Percentiles rank a stretch among this genome's conserved stretches.
Evolutionary conservation across 2,113 vertebrate genomes (phyloP).

Genomic region (Pygoscelis adeliae): DNA sequence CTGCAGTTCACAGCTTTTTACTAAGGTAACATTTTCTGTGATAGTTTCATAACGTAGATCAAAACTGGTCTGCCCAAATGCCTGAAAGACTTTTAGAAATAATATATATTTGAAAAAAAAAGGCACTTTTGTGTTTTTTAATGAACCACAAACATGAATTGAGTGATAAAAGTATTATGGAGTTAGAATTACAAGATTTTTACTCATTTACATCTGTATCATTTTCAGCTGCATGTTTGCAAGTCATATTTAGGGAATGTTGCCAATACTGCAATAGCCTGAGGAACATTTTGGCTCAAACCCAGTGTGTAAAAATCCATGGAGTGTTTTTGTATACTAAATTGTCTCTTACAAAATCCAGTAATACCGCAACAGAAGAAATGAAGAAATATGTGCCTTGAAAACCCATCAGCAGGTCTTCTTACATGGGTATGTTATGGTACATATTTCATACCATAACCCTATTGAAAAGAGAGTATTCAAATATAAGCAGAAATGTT

Average conservation of each 20-base stretch:
- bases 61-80: not conserved
- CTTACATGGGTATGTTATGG: not conserved
- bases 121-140: not conserved
- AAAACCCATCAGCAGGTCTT: not conserved
- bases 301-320: not conserved
- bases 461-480: not conserved
- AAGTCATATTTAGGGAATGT: not conserved
- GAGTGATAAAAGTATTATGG: conserved; percentile 34
- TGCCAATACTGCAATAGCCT: conserved; percentile 4
- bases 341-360: not conserved
- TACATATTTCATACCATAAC: not conserved
- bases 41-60: not conserved
- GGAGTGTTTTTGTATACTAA: not conserved
- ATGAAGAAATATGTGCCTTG: not conserved
- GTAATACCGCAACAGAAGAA: not conserved
- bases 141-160: conserved; percentile 2
- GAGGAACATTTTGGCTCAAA: not conserved
- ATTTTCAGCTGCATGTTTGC: conserved; percentile 33
- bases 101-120: not conserved
- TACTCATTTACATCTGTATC: conserved; percentile 35
- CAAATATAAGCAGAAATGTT: not conserved
- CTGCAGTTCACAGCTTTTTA: not conserved
- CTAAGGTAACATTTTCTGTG: not conserved
- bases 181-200: conserved; percentile 30
- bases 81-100: not conserved